A percentile compares a stretch with the other conserved stretches of the same genome.
phyloP scores from a whole-genome alignment of 2,113 vertebrate species.

The Leucopsar rothschildi region DNA sequence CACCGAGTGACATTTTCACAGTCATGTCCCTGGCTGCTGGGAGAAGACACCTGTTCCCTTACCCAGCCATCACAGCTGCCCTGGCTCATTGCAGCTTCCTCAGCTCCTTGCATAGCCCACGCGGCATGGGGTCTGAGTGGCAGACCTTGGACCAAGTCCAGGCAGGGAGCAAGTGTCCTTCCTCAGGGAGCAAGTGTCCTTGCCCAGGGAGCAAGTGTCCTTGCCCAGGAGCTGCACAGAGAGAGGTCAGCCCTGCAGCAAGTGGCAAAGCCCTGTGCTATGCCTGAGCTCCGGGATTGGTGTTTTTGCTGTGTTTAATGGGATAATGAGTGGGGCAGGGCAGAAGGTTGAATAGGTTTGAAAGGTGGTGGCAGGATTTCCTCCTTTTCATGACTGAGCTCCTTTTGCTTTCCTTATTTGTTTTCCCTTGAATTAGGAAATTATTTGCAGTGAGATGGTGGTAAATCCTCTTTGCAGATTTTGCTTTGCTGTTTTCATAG shows the following conservation, averaged over 20 bases:
- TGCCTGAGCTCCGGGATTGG: background rate
- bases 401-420: constrained; percentile 1
- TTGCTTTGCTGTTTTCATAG: background rate
- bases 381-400: constrained; percentile 32
- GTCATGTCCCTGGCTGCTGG: background rate
- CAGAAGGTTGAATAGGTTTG: background rate
- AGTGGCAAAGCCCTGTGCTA: background rate
- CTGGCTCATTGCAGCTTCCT: background rate
- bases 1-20: background rate
- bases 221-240: background rate
- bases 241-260: background rate
- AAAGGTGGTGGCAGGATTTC: constrained; percentile 47
- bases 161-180: background rate
- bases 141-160: rapidly evolving
- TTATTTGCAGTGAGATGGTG: background rate
- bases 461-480: constrained; percentile 31
- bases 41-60: background rate
- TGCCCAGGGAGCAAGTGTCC: no score
- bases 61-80: background rate
- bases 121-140: rapidly evolving
- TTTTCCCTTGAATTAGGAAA: constrained; percentile 31
- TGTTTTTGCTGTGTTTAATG: background rate
- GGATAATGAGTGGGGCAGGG: background rate
- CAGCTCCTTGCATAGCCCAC: rapidly evolving
- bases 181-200: no score